Evolutionary conservation across 1,140 invertebrate genomes (phyloP).

Genomic region (Gonioctena quinquepunctata): DNA sequence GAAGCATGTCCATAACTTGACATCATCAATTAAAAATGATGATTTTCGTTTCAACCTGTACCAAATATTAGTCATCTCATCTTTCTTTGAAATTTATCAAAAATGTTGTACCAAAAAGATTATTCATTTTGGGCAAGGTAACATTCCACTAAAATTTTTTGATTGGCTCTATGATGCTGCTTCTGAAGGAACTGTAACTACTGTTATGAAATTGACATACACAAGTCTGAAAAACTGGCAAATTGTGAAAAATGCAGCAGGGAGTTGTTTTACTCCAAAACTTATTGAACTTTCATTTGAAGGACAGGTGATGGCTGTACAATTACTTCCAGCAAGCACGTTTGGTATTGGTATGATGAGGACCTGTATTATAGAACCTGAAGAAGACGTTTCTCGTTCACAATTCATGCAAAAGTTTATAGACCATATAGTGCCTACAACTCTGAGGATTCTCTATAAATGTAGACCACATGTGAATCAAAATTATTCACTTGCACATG

Average conservation of each 20-base stretch:
- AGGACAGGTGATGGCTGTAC: conserved; percentile 63
- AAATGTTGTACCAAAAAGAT: conserved; percentile 1
- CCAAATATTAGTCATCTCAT: conserved; percentile 30
- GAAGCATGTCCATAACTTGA: conserved; percentile 24
- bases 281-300: conserved; percentile 53
- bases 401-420: conserved; percentile 3
- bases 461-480: conserved; percentile 56
- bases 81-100: conserved; percentile 22
- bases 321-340: conserved; percentile 64
- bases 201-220: conserved; percentile 32
- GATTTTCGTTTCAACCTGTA: conserved; percentile 32
- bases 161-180: not conserved
- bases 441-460: conserved; percentile 47
- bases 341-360: conserved; percentile 1
- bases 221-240: conserved; percentile 40
- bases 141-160: not conserved
- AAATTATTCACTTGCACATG: conserved; percentile 64
- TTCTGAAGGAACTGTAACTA: conserved; percentile 3
- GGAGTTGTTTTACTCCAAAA: conserved; percentile 28
- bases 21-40: conserved; percentile 30
- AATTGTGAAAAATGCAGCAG: conserved; percentile 53
- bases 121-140: not conserved
- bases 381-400: conserved; percentile 33
- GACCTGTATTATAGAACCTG: conserved; percentile 46
- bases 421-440: not conserved